Evolutionary conservation across 1,140 invertebrate species (phyloP), one percentile per base, ranked within the genome.

Genomic region (Trichonephila clavipes): DNA sequence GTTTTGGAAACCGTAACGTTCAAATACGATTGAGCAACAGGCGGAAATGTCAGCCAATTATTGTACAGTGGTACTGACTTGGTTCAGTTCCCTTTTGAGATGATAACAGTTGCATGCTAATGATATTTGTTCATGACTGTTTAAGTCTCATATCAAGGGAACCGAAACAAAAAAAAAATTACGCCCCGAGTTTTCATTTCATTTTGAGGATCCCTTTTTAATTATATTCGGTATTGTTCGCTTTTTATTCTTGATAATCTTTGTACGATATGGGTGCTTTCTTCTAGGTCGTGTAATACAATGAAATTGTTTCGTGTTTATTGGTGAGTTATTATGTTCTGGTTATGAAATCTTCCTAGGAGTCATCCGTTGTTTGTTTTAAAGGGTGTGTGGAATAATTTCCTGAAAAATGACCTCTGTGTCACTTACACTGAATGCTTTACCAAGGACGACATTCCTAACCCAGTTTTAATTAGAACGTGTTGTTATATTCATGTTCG

Each of bases 391-490:
- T 66, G 18, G 19, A 58, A n/a, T 19, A 51, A 51, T 51, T 88
- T 88, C 28, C 61, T 34, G 87, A 28, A 40, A 88, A 58, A 64
- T 24, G 87, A 88, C 87, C 64, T 88, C 21, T 44, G 64, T 88
- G 21, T 69, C 87, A 40, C 62, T 16, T 21, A 12, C 24, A 24
- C 59, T 12, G 34, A 44, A 58, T 83, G 62, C 34, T 34, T n/a
- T 88, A 21, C 87, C 87, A 88, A 88, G 87, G 87, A 19, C 69
- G 24, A 34, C 69, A 90, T 81, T 81, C 21, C 51, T 81, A 81
- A 59, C 88, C 66, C 34, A 81, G 19, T 81, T 90, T 90, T 61
- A 81, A 51, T 58, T 34, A 90, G 44, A 66, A 28, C 58, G 24
- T 51, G 40, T 58, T 77, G 28, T 77, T 51, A 51, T 51, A 51